Percentiles rank a stretch among this genome's conserved stretches.
Conservation (phyloP, 2,888 invertebrate species). For the Mythimna albipuncta region DNA sequence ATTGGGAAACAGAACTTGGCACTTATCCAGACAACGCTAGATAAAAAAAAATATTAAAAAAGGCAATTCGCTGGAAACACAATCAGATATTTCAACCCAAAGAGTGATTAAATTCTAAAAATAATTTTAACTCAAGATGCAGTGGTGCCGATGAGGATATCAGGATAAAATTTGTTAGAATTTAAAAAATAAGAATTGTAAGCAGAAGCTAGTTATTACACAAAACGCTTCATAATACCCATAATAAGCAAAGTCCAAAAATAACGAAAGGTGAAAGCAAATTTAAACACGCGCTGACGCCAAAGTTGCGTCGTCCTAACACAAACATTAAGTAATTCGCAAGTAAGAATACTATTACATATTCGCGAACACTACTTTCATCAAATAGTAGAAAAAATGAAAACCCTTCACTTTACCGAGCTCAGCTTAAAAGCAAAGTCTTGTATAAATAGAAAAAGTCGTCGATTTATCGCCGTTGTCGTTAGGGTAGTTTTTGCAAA, state of each 20-base stretch:
- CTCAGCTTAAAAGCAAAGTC: slow-evolving; percentile 75
- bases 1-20: slow-evolving; percentile 53
- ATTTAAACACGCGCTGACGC: slow-evolving; percentile 77
- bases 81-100: slow-evolving; percentile 20
- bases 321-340: slow-evolving; percentile 86
- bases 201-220: slow-evolving; percentile 2
- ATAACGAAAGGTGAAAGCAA: slow-evolving; percentile 83
- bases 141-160: not conserved
- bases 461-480: slow-evolving; percentile 72
- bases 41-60: slow-evolving; percentile 48
- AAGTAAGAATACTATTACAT: slow-evolving; percentile 77
- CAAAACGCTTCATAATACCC: slow-evolving; percentile 40
- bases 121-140: not conserved
- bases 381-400: slow-evolving; percentile 69
- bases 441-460: slow-evolving; percentile 71
- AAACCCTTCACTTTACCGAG: slow-evolving; percentile 59
- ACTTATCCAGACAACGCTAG: slow-evolving; percentile 37
- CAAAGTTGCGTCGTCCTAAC: slow-evolving; percentile 79
- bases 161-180: not conserved
- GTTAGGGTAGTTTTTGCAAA: slow-evolving; percentile 63
- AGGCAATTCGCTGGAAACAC: slow-evolving; percentile 31
- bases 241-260: slow-evolving; percentile 70
- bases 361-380: slow-evolving; percentile 81
- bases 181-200: slow-evolving; percentile 2
- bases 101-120: slow-evolving; percentile 6